Evolutionary conservation across 2,113 vertebrate genomes (phyloP).

Genomic region (Pimephales promelas): DNA sequence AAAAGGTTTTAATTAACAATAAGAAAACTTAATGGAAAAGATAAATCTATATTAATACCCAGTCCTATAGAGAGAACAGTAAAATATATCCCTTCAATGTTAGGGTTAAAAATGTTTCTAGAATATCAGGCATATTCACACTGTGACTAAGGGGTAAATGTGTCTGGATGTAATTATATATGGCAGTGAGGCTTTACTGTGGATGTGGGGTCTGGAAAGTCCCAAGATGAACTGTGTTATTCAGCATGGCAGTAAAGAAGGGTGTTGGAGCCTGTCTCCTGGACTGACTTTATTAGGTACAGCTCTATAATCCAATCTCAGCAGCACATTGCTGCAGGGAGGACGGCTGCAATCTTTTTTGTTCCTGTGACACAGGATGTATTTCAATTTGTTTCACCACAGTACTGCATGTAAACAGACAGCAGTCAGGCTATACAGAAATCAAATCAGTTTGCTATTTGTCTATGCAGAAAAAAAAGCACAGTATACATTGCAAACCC

Average conservation of each 20-base stretch:
- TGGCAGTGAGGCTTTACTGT: constrained; percentile 17
- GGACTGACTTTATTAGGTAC: constrained; percentile 11
- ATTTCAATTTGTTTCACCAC: constrained; percentile 30
- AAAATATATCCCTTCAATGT: neutral
- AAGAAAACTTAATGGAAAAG: neutral
- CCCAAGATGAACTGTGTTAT: constrained; percentile 40
- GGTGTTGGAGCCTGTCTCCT: constrained; percentile 6
- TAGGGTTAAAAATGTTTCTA: neutral
- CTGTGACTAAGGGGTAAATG: neutral
- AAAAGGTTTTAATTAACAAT: neutral
- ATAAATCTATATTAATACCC: neutral
- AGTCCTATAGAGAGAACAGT: neutral
- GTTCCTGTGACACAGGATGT: constrained; percentile 15
- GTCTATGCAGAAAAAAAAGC: neutral
- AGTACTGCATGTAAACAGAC: constrained; percentile 9
- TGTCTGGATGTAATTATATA: constrained; percentile 14
- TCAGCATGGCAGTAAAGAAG: constrained; percentile 17
- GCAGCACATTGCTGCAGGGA: constrained; percentile 34
- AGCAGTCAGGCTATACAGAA: neutral
- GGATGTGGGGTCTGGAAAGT: constrained; percentile 32
- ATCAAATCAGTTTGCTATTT: neutral
- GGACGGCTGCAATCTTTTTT: constrained; percentile 23
- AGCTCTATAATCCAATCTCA: constrained; percentile 45
- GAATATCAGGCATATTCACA: constrained; percentile 22
- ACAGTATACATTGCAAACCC: neutral